Evolutionary conservation across 2,888 invertebrate species (phyloP), one percentile per base, ranked within the genome.

Genomic region (Ypsolopha sequella): DNA sequence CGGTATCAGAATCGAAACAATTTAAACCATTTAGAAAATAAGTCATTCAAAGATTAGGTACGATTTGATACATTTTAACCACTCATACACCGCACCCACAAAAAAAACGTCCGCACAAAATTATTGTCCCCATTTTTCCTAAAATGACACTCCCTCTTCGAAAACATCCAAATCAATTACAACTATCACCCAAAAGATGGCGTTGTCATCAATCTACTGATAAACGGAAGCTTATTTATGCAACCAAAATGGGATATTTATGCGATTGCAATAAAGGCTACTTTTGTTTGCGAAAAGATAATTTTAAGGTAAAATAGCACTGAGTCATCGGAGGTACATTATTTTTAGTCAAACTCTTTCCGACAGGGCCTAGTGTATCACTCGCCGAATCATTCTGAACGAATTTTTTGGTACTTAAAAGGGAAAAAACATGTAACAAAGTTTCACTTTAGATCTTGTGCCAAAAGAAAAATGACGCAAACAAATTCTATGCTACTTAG

Each of bases 161-260:
- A 63, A 70, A 73, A 71, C 68, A 74, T 65, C 68, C 66, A 60
- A 76, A 76, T 76, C 75, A 72, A 73, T 76, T 75, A 70, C 58
- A 55, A 36, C 59, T 60, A 54, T 58, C 51, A 56, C 53, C 56
- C 33, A 36, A 36, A 38, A 47, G 47, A 34, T 45, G 45, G 34
- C 45, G 57, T 53, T 58, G 60, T 62, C 70, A 80, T 81, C 76
- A 77, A 76, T 76, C 73, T 68, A 24, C 24, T 24, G 24, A 24
- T 24, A 24, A 24, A 24, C 24, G 24, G 24, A 24, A 24, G 24
- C 24, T 3, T 24, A 24, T 24, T 24, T 24, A 24, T 24, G 24
- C 24, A 4, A 24, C 4, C 24, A 24, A 24, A 24, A 24, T 24
- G 24, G 24, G 24, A 4, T 24, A 24, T 24, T 24, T 24, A 24